Conservation (phyloP, 1,140 invertebrate species). For the Belonocnema kinseyi region DNA sequence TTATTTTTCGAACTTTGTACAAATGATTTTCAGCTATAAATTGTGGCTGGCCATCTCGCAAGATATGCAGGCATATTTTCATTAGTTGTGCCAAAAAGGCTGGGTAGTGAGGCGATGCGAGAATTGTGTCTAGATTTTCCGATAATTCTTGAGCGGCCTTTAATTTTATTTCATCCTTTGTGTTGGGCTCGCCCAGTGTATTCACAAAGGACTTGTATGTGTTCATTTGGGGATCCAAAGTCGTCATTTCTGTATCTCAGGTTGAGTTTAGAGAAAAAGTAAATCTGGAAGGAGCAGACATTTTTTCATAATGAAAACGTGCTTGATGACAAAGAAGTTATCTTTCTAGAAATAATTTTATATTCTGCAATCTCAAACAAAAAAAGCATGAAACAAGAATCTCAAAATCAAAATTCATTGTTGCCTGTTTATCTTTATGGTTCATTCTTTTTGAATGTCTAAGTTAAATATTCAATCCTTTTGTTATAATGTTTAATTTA, state of each 20-base stretch:
- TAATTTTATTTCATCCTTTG: conserved; percentile 93
- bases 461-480: too few relatives aligned
- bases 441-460: too few relatives aligned
- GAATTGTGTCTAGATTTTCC: conserved; percentile 95
- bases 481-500: too few relatives aligned
- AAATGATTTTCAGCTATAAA: conserved; percentile 96
- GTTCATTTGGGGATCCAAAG: conserved; percentile 83
- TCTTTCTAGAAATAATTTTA: too few relatives aligned
- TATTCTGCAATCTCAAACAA: too few relatives aligned
- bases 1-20: conserved; percentile 92
- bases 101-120: conserved; percentile 89
- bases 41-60: conserved; percentile 95
- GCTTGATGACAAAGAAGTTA: too few relatives aligned
- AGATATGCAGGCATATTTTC: conserved; percentile 93
- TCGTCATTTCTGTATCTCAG: conserved; percentile 61
- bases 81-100: conserved; percentile 93
- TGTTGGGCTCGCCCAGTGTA: conserved; percentile 85
- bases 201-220: conserved; percentile 87
- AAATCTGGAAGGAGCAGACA: background rate
- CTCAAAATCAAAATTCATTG: too few relatives aligned
- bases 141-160: conserved; percentile 96
- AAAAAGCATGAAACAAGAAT: too few relatives aligned
- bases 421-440: too few relatives aligned
- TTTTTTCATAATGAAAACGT: background rate
- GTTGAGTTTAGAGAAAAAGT: background rate